Base-by-base conservation (phyloP, 2,797 vertebrate species). In the Lagorchestes hirsutus region DNA sequence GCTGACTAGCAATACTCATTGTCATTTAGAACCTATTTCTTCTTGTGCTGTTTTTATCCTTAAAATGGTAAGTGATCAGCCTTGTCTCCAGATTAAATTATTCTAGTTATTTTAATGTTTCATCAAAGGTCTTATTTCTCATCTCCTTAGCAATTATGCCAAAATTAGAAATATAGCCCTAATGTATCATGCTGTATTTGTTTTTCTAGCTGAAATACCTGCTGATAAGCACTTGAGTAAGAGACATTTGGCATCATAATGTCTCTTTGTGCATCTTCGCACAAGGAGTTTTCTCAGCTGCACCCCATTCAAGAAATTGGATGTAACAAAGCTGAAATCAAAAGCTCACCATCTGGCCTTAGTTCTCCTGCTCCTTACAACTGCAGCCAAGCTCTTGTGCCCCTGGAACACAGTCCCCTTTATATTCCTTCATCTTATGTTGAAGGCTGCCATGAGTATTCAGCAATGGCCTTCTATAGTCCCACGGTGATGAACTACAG, bases 351-450 rank as follows among this genome's bases (percentile, higher is more conserved):
- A 0, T 97, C 99, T 0, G 98, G 97, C 55, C 96, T 99, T 90
- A 40, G 96, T 57, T 98, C 98, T 93, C 96, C 98, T 58, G 96
- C 97, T 46, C 98, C 98, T 92, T 99, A 99, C 97, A 98, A 98
- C 98, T 98, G 99, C 57, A 98, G 98, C 67, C 98, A 99, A 54
- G 96, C 99, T 27, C 96, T 98, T 0, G 46, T 99, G 91, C 96
- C 98, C 91, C 97, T 99, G 98, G 99, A 99, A n/a, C 98, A 98
- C 50, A 99, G 99, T 54, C 97, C 99, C 0, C 96, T 99, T 91
- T 99, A 99, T 95, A 99, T 99, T 92, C 99, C 99, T 13, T 99
- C 99, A 0, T 99, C 99, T 0, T 99, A 99, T 59, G 93, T 99
- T 34, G 99, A 99, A 92, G 98, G 96, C 95, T 98, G 97, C 87